These are phyloP conservation scores for Hypothenemus hampei DNA, from an alignment of 1,140 invertebrate species.

Conservation along the genomic window DNA sequence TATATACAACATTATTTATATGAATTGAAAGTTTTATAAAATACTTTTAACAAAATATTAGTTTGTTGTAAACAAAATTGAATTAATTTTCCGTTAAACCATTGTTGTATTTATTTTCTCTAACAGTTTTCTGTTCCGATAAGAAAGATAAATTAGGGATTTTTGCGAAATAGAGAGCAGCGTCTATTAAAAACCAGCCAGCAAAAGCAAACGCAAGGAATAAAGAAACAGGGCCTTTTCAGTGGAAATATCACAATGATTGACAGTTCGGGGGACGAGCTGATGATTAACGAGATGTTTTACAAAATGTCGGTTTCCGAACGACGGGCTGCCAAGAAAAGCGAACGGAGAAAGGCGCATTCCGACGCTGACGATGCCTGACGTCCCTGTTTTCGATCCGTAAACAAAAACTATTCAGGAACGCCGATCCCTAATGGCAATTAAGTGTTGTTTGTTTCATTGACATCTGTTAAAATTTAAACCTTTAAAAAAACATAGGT, in stretches of 20 bases:
- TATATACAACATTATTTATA: too few species aligned
- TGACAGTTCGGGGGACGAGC: conserved; percentile 40
- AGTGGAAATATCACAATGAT: conserved; percentile 40
- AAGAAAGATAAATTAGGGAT: conserved; percentile 13
- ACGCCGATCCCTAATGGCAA: conserved; percentile 4
- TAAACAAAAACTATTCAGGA: conserved; percentile 20
- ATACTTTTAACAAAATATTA: too few species aligned
- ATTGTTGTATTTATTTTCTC: too few species aligned
- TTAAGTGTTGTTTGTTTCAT: conserved; percentile 3
- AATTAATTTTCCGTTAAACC: too few species aligned
- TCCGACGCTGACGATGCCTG: conserved; percentile 17
- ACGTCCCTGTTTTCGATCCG: conserved; percentile 11
- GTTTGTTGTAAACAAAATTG: too few species aligned
- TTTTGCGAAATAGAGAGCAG: conserved; percentile 8
- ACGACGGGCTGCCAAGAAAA: conserved; percentile 25
- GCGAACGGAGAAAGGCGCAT: conserved; percentile 15
- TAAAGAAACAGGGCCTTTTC: conserved; percentile 29
- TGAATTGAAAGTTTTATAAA: too few species aligned
- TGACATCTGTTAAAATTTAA: too few species aligned
- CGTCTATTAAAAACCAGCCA: conserved; percentile 31
- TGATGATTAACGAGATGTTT: conserved; percentile 44
- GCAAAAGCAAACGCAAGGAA: conserved; percentile 19
- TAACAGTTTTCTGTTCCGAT: not conserved
- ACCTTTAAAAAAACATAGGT: too few species aligned
- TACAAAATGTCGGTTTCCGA: conserved; percentile 43